A percentile compares a stretch with the other conserved stretches of the same genome.
These are phyloP conservation scores for Apis dorsata DNA, from an alignment of 1,140 invertebrate species.

Conservation along the genomic window DNA sequence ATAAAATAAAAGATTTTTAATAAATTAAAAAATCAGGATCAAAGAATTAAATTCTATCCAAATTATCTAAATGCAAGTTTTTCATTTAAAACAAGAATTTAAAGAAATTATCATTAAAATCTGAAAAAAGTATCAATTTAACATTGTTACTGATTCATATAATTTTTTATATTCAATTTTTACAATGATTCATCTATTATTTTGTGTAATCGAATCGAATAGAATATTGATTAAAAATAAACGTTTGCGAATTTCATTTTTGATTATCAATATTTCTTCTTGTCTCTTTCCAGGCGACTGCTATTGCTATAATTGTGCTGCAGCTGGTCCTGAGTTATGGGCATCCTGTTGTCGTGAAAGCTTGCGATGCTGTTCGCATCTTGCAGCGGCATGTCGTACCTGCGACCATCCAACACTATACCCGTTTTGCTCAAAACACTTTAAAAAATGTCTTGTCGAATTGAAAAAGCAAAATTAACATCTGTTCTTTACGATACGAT, in stretches of 20 bases:
- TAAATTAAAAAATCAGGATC: background rate
- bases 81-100: no score
- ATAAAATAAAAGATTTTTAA: background rate
- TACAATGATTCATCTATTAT: background rate
- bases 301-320: slow-evolving; percentile 77
- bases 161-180: background rate
- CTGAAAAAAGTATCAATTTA: background rate
- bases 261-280: background rate
- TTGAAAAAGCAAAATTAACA: slow-evolving; percentile 60
- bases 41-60: background rate
- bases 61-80: no score
- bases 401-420: slow-evolving; percentile 76
- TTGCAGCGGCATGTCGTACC: slow-evolving; percentile 77
- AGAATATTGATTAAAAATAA: background rate
- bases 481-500: no score
- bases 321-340: slow-evolving; percentile 76
- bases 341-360: slow-evolving; percentile 77
- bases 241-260: background rate
- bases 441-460: slow-evolving; percentile 76
- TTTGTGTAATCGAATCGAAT: background rate
- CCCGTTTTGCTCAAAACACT: slow-evolving; percentile 78
- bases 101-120: background rate
- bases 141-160: background rate
- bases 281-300: slow-evolving; percentile 74
- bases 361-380: slow-evolving; percentile 76